Conservation (phyloP, 2,888 invertebrate species). For the Perithous albicinctus region DNA sequence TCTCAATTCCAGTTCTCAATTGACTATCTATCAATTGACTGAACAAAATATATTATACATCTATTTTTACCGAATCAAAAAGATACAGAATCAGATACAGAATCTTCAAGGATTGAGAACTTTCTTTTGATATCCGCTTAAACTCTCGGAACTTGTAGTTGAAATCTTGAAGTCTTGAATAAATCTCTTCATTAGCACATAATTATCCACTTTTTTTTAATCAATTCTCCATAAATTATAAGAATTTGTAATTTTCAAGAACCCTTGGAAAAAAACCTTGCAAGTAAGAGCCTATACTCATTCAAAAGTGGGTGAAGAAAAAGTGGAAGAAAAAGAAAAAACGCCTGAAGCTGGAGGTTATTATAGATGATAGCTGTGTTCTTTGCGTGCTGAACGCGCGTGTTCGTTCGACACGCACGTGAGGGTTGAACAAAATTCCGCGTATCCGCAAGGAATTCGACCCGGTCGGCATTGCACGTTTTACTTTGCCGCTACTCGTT, state of each 20-base stretch:
- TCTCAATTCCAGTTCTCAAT: too few species aligned
- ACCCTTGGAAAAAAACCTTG: background rate
- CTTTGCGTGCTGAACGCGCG: slow-evolving; percentile 55
- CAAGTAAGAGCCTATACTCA: background rate
- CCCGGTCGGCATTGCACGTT: background rate
- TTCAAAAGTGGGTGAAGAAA: slow-evolving; percentile 7
- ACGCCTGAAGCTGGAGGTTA: slow-evolving; percentile 14
- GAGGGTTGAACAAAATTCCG: slow-evolving; percentile 4
- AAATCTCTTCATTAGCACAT: background rate
- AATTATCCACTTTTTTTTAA: background rate
- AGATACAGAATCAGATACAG: too few species aligned
- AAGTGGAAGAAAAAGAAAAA: background rate
- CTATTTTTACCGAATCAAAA: too few species aligned
- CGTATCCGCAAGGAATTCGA: slow-evolving; percentile 16
- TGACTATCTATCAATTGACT: too few species aligned
- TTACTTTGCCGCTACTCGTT: slow-evolving; percentile 47
- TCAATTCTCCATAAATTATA: background rate
- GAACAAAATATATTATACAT: too few species aligned
- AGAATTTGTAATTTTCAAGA: background rate
- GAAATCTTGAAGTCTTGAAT: background rate
- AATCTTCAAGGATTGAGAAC: background rate
- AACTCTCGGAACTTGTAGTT: background rate
- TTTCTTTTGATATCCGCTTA: background rate
- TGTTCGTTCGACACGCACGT: slow-evolving; percentile 27
- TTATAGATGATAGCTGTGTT: slow-evolving; percentile 45